Base-by-base conservation (phyloP, 2,113 vertebrate genomes). In the Numida meleagris region DNA sequence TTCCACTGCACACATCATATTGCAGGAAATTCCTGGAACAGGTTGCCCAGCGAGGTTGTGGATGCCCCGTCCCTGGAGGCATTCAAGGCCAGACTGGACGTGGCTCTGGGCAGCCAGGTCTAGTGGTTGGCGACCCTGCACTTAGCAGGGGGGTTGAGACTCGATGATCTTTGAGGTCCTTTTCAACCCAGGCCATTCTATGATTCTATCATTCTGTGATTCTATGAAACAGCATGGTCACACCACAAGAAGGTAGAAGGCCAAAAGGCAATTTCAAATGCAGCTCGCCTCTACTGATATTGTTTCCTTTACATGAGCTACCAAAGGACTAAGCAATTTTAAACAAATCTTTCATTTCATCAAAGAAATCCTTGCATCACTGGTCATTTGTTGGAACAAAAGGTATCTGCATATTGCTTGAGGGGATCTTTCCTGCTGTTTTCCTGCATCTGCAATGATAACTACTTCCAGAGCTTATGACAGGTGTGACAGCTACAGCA, bases 301-400 rank as follows among this genome's bases (percentile, higher is more conserved):
- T 8, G 3, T 75, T 82, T 89, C 76, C n/a, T 53, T 84, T 73
- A 40, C 58, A 66, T 25, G 14, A 27, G 62, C 40, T 73, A 89
- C 48, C 62, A 61, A 84, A 86, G 43, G 11, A 67, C 51, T 83
- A 93, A 72, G 53, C 14, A 29, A 17, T 51, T 75, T 92, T 88
- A 90, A 83, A 88, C n/a, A 95, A 61, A 82, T 66, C 70, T 87
- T 92, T 68, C 48, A 66, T 38, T 24, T 43, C 77, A 80, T 65
- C 92, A 83, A 72, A 95, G 43, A 88, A 86, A 86, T 43, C 34
- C 33, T 81, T 1, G 0, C 36, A 51, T 48, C 4, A 10, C 74
- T 68, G 86, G 46, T 45, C 27, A 79, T 82, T 83, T 86, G 31
- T 74, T 73, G 45, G 76, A 58, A 61, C 48, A 68, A 94, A 83